These are phyloP conservation scores for Danaus chrysippus DNA, from an alignment of 2,888 invertebrate genomes.

Conservation along the genomic window DNA sequence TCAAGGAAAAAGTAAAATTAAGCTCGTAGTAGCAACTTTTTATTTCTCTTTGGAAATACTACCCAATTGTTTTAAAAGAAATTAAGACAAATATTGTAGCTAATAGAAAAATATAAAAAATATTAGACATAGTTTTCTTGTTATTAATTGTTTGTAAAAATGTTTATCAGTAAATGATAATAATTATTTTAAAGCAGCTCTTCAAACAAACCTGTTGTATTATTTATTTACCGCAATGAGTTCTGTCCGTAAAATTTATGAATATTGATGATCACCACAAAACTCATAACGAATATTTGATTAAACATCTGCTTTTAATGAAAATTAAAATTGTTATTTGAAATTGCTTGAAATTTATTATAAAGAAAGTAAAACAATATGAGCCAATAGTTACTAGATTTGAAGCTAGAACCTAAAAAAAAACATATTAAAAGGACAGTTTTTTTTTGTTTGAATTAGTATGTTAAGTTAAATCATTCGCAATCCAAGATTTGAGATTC, in stretches of 20 bases:
- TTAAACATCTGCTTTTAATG: not conserved
- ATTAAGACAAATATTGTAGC: too few species aligned
- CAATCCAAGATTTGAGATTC: too few species aligned
- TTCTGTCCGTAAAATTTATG: not conserved
- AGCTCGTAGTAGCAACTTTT: too few species aligned
- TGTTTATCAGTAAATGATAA: not conserved
- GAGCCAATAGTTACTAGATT: too few species aligned
- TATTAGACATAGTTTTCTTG: not conserved
- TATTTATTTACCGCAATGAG: conserved; percentile 5
- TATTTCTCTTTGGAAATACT: too few species aligned
- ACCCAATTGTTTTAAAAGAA: too few species aligned
- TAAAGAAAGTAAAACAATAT: not conserved
- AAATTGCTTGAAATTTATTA: not conserved
- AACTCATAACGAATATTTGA: not conserved
- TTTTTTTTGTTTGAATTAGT: too few species aligned
- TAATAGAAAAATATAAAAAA: not conserved
- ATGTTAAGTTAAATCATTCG: too few species aligned
- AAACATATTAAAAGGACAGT: too few species aligned
- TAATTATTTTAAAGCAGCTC: not conserved
- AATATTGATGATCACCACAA: not conserved
- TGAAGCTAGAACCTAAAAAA: too few species aligned
- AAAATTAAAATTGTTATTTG: not conserved
- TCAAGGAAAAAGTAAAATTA: conserved; percentile 3
- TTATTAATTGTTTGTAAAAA: not conserved
- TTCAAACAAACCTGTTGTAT: not conserved